Percentiles rank a stretch among this genome's conserved stretches.
These are phyloP conservation scores for Myzus persicae DNA, from an alignment of 1,140 invertebrate species.

Conservation along the genomic window DNA sequence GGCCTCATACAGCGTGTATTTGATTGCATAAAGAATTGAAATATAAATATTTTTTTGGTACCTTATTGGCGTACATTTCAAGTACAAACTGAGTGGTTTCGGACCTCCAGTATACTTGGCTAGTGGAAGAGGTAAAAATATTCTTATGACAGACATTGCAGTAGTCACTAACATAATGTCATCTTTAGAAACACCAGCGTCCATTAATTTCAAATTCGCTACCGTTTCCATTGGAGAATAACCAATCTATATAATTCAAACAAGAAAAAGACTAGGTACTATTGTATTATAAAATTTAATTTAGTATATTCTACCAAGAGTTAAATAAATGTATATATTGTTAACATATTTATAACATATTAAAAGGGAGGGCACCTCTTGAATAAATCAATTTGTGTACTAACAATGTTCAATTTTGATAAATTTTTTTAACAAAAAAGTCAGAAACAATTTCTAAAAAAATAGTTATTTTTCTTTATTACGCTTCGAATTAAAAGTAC, in stretches of 20 bases:
- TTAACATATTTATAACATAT: too few relatives aligned
- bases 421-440: too few relatives aligned
- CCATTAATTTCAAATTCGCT: conserved; percentile 92
- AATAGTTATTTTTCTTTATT: too few relatives aligned
- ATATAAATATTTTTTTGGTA: background rate
- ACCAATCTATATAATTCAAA: background rate
- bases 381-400: too few relatives aligned
- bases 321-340: too few relatives aligned
- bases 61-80: background rate
- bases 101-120: background rate
- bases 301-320: too few relatives aligned
- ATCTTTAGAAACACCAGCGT: conserved; percentile 93
- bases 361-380: too few relatives aligned
- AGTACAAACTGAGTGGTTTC: background rate
- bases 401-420: too few relatives aligned
- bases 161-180: background rate
- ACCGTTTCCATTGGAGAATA: conserved; percentile 65
- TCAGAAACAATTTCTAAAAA: too few relatives aligned
- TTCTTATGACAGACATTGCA: background rate
- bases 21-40: background rate
- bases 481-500: too few relatives aligned
- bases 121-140: background rate
- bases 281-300: background rate
- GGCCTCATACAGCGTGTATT: background rate
- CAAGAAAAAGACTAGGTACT: background rate